A percentile compares a stretch with the other conserved stretches of the same genome.
phyloP scores from a whole-genome alignment of 92 coral and sea anemone species.

The Palythoa caribaeorum region DNA sequence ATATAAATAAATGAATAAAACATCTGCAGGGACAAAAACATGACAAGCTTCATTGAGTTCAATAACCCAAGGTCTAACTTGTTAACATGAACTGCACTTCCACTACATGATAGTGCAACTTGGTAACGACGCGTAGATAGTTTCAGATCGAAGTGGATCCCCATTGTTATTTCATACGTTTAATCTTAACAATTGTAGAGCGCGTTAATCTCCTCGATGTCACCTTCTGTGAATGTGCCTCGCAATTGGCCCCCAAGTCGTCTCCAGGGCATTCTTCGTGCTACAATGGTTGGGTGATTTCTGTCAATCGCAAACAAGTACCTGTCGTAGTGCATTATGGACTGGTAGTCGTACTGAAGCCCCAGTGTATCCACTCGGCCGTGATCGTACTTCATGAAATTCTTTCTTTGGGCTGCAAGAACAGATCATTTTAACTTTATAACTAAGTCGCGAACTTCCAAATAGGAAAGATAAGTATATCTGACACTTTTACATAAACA shows the following conservation, averaged over 20 bases:
- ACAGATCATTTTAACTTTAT: background rate
- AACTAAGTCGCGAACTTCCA: no score
- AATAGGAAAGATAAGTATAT: no score
- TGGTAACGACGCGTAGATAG: no score
- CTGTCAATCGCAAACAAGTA: constrained; percentile 62
- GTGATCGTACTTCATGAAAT: constrained; percentile 79
- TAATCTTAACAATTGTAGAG: constrained; percentile 61
- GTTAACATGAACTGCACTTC: no score
- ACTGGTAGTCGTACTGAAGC: constrained; percentile 74
- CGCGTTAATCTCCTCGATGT: constrained; percentile 63
- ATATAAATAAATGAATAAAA: no score
- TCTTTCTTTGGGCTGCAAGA: constrained; percentile 50
- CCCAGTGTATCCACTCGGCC: constrained; percentile 69
- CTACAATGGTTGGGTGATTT: constrained; percentile 72
- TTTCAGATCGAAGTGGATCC: background rate
- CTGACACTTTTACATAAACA: no score
- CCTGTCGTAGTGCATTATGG: constrained; percentile 87
- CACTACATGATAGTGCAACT: no score
- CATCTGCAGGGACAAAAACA: no score
- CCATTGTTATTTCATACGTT: background rate
- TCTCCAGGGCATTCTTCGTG: constrained; percentile 77
- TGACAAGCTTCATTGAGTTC: no score
- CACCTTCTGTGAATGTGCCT: constrained; percentile 76
- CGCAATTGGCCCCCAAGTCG: constrained; percentile 79
- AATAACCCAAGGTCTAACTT: no score